Evolutionary conservation across 2,888 invertebrate species (phyloP).

Genomic region (Oligia strigilis): DNA sequence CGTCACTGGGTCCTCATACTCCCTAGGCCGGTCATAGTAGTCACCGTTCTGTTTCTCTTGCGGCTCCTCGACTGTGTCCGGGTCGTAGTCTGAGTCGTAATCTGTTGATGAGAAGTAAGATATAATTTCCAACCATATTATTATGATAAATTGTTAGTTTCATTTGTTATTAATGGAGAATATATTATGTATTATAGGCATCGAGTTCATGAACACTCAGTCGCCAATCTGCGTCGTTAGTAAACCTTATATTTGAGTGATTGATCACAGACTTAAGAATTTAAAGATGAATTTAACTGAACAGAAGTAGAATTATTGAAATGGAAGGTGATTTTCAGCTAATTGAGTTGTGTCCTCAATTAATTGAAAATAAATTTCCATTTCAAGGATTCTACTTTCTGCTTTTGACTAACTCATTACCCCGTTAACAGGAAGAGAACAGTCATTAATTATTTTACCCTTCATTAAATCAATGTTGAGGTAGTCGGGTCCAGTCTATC

Average conservation of each 20-base stretch:
- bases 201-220: not conserved
- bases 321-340: not conserved
- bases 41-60: slow-evolving; percentile 70
- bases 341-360: not conserved
- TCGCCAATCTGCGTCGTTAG: not conserved
- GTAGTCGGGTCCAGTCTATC: slow-evolving; percentile 5
- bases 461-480: slow-evolving; percentile 45
- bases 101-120: slow-evolving; percentile 66
- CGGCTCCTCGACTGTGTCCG: slow-evolving; percentile 63
- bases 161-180: not conserved
- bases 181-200: not conserved
- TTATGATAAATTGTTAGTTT: no score
- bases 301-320: not conserved
- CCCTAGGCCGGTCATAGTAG: slow-evolving; percentile 78
- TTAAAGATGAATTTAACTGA: slow-evolving; percentile 14
- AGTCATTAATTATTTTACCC: slow-evolving; percentile 35
- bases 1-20: slow-evolving; percentile 81
- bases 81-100: slow-evolving; percentile 78
- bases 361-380: not conserved
- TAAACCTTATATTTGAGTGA: not conserved
- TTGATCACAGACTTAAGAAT: slow-evolving; percentile 16
- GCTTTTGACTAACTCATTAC: slow-evolving; percentile 17
- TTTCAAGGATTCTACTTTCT: slow-evolving; percentile 2
- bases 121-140: not conserved
- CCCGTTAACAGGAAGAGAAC: slow-evolving; percentile 10